Base-by-base conservation (phyloP, 2,113 vertebrate species). In the Paraplagusia blochii region DNA sequence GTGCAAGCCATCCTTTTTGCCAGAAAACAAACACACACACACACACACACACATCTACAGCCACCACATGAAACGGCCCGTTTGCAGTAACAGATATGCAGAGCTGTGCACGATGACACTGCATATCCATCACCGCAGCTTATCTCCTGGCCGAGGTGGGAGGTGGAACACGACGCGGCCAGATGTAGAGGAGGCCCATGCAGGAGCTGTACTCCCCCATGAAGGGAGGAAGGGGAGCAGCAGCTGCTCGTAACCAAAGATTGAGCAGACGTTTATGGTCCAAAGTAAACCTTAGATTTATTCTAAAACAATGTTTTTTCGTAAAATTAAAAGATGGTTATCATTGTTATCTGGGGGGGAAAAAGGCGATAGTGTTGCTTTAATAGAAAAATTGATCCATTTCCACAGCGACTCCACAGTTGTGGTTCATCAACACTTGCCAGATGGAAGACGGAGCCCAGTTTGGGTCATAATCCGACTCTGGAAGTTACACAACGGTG, bases 91-190 rank as follows among this genome's bases (percentile, higher is more conserved):
- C 63, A 74, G 77, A 87, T 78, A 77, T 70, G 72, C 76, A 19
- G 14, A 34, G 76, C 60, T 74, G 58, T 59, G 74, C 47, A 70
- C 73, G 53, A 69, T 82, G 87, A 88, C 82, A 84, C 66, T 22
- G 15, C 22, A 53, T 65, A 84, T 89, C 77, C 75, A 87, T 90
- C 88, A 89, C 74, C n/a, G 68, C 45, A 65, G 72, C 80, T 86
- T 83, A 82, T 83, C 80, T 81, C 63, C 35, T 49, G 42, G 40
- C 46, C 51, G 11, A 70, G 63, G 48, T 74, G 72, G 74, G 77
- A 68, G 77, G 63, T 72, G 77, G 60, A 36, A 73, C 77, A 74
- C 80, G 53, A 74, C 57, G 5, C 45, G 33, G 44, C 74, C 81
- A 87, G 73, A 81, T 84, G 85, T 74, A 40, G 54, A 56, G 48